phyloP scores from a whole-genome alignment of 2,888 invertebrate genomes.

The Gastrophysa polygoni region DNA sequence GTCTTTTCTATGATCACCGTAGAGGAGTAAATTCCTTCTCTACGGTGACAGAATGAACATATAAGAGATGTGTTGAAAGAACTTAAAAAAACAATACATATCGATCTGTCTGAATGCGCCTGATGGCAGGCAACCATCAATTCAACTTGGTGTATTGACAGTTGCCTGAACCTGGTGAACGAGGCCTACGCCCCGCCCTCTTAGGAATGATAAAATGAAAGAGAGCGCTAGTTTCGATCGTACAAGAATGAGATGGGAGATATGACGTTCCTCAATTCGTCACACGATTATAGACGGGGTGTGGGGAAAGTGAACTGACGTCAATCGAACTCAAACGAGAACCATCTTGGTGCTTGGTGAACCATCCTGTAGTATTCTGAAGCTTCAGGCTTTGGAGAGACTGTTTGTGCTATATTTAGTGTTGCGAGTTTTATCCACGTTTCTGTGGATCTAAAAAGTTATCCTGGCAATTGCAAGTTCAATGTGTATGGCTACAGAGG shows the following conservation, averaged over 20 bases:
- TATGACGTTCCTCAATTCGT: constrained; percentile 29
- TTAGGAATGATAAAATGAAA: neutral
- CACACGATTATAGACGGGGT: constrained; percentile 20
- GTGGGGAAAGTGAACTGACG: constrained; percentile 43
- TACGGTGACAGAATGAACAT: no score
- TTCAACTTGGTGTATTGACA: neutral
- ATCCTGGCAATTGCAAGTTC: constrained; percentile 47
- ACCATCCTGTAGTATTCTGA: constrained; percentile 42
- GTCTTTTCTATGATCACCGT: no score
- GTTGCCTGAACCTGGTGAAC: neutral
- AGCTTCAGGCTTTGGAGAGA: constrained; percentile 42
- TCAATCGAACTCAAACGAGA: constrained; percentile 44
- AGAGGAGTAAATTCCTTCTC: no score
- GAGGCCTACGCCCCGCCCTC: neutral
- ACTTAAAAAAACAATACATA: no score
- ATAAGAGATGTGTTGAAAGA: no score
- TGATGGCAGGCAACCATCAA: neutral
- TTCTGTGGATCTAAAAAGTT: constrained; percentile 44
- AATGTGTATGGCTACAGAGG: constrained; percentile 54
- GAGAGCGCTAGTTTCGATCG: neutral
- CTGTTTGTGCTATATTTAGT: constrained; percentile 36
- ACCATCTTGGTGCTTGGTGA: constrained; percentile 46
- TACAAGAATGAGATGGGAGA: constrained; percentile 14
- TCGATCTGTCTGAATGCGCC: no score
- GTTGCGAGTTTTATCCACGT: constrained; percentile 43